phyloP scores from a whole-genome alignment of 2,113 vertebrate species.

The Oncorhynchus nerka region DNA sequence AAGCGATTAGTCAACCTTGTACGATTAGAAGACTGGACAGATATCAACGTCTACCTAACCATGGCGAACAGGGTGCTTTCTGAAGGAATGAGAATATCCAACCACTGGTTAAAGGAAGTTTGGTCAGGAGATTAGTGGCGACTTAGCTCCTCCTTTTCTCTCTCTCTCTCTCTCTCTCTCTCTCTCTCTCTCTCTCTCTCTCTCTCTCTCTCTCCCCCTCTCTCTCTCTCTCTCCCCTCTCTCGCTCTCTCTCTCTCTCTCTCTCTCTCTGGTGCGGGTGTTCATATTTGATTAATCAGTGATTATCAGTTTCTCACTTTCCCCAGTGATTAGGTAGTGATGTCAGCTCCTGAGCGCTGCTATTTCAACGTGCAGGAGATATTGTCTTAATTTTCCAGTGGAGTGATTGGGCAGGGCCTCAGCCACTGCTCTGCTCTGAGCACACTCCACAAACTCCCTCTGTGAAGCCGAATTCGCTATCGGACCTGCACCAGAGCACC shows the following conservation, averaged over 20 bases:
- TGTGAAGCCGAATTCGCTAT: conserved; percentile 35
- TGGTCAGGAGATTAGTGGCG: background rate
- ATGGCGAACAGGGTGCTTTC: background rate
- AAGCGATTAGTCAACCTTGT: background rate
- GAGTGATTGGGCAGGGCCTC: conserved; percentile 20
- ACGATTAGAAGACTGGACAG: background rate
- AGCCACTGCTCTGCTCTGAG: background rate
- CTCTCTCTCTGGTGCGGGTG: too few species aligned
- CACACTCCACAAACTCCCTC: background rate
- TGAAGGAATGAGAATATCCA: background rate
- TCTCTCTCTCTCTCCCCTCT: too few species aligned
- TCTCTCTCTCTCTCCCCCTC: too few species aligned
- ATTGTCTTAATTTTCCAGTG: conserved; percentile 4
- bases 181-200: too few species aligned
- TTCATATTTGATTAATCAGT: too few species aligned
- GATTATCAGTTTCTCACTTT: too few species aligned
- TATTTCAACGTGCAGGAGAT: too few species aligned
- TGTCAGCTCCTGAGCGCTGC: too few species aligned
- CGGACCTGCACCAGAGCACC: conserved; percentile 22
- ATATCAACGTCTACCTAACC: background rate
- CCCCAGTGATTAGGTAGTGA: too few species aligned
- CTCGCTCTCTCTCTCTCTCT: too few species aligned
- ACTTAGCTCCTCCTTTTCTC: background rate
- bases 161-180: background rate
- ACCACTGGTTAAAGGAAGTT: background rate